Percentiles rank a stretch among this genome's conserved stretches.
phyloP scores from a whole-genome alignment of 1,140 invertebrate genomes.

The Melipona quadrifasciata region DNA sequence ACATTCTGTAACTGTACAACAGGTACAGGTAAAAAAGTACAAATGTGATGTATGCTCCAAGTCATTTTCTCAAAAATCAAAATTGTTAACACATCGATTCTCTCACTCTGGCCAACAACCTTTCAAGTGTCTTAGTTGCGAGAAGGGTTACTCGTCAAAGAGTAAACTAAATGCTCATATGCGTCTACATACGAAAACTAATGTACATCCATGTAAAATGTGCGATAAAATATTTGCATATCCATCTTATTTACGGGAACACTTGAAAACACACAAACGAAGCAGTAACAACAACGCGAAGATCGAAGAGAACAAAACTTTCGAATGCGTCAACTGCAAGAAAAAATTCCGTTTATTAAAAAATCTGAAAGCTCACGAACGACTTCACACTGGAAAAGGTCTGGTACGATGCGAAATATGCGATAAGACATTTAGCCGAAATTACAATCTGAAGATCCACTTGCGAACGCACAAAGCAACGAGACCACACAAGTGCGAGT shows the following conservation, averaged over 20 bases:
- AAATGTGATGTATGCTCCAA: constrained; percentile 79
- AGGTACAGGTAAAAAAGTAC: constrained; percentile 61
- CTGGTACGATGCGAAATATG: constrained; percentile 80
- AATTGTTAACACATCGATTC: constrained; percentile 76
- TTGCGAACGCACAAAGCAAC: constrained; percentile 72
- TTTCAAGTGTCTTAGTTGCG: constrained; percentile 75
- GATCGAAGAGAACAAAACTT: constrained; percentile 45
- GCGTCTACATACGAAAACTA: constrained; percentile 76
- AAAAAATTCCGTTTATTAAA: constrained; percentile 76
- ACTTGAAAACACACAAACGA: constrained; percentile 73
- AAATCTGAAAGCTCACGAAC: constrained; percentile 75
- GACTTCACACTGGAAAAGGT: constrained; percentile 74
- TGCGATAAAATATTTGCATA: constrained; percentile 79
- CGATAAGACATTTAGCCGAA: constrained; percentile 78
- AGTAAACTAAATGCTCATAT: constrained; percentile 79
- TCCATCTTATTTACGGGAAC: constrained; percentile 79
- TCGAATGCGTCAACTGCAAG: constrained; percentile 74
- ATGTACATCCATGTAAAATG: constrained; percentile 76
- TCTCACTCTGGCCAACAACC: constrained; percentile 75
- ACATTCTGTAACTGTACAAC: constrained; percentile 1
- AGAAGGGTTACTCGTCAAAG: constrained; percentile 76
- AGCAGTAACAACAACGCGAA: constrained; percentile 32
- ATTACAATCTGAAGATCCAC: constrained; percentile 78
- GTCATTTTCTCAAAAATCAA: constrained; percentile 78
- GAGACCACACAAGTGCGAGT: constrained; percentile 80